phyloP scores from a whole-genome alignment of 2,888 invertebrate genomes.

The Homarus gammarus region DNA sequence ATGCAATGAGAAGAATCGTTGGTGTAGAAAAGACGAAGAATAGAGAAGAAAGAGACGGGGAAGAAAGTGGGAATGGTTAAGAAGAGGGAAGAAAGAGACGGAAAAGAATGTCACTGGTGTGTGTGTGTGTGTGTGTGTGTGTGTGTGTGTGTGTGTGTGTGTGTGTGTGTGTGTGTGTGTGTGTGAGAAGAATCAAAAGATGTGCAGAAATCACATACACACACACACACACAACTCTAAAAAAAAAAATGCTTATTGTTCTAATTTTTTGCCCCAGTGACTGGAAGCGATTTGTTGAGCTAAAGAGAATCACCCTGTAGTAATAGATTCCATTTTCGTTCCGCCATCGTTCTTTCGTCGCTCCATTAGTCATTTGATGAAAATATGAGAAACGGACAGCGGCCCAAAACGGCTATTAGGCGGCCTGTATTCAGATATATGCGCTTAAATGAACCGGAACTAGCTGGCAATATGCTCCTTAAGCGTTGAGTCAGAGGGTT shows the following conservation, averaged over 20 bases:
- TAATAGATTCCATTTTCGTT: constrained; percentile 17
- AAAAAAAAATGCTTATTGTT: neutral
- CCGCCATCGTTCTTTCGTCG: neutral
- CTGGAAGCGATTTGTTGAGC: neutral
- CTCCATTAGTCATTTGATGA: constrained; percentile 4
- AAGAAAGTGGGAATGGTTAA: no score
- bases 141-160: neutral
- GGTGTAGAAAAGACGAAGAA: no score
- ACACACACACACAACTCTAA: neutral
- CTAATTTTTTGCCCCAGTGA: neutral
- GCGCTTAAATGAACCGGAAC: constrained; percentile 17
- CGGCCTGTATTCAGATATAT: constrained; percentile 23
- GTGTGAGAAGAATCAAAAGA: no score
- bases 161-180: neutral
- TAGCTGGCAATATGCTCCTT: constrained; percentile 2
- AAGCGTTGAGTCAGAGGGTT: neutral
- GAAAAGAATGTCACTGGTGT: no score
- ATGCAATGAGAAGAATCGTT: no score
- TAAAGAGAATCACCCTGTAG: neutral
- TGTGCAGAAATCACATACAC: no score
- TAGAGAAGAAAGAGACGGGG: no score
- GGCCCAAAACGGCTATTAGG: constrained; percentile 2
- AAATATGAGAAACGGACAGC: neutral
- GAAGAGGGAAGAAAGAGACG: no score
- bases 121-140: neutral